phyloP scores from a whole-genome alignment of 2,797 vertebrate genomes.

The Falco biarmicus region DNA sequence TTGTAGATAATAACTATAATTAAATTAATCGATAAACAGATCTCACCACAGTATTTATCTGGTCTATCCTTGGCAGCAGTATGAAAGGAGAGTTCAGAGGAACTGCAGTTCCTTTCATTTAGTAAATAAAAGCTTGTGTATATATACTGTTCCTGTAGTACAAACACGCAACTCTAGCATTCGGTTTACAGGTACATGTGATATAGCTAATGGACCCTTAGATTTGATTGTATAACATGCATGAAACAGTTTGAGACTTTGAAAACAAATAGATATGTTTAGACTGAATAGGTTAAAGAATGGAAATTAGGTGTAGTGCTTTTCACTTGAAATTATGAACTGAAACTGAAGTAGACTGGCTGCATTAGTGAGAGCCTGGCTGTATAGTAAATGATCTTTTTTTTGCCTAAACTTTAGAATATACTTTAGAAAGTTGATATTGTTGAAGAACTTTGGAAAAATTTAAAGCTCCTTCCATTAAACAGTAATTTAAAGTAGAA shows the following conservation, averaged over 20 bases:
- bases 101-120: neutral
- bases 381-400: neutral
- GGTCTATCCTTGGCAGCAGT: constrained; percentile 14
- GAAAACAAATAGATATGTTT: neutral
- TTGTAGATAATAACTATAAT: constrained; percentile 34
- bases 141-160: neutral
- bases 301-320: neutral
- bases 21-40: constrained; percentile 49
- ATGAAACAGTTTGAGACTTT: neutral
- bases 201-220: neutral
- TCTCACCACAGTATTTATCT: constrained; percentile 11
- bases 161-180: neutral
- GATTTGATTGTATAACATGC: neutral
- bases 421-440: neutral
- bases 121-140: constrained; percentile 9
- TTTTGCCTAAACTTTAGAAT: neutral
- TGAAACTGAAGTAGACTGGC: neutral
- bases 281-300: neutral
- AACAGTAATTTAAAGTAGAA: neutral
- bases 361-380: neutral
- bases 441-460: neutral
- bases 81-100: constrained; percentile 9
- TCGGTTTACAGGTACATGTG: neutral
- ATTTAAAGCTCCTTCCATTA: neutral
- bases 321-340: neutral